A percentile compares a stretch with the other conserved stretches of the same genome.
phyloP scores from a whole-genome alignment of 2,797 vertebrate genomes.

The Pseudochromis fuscus region DNA sequence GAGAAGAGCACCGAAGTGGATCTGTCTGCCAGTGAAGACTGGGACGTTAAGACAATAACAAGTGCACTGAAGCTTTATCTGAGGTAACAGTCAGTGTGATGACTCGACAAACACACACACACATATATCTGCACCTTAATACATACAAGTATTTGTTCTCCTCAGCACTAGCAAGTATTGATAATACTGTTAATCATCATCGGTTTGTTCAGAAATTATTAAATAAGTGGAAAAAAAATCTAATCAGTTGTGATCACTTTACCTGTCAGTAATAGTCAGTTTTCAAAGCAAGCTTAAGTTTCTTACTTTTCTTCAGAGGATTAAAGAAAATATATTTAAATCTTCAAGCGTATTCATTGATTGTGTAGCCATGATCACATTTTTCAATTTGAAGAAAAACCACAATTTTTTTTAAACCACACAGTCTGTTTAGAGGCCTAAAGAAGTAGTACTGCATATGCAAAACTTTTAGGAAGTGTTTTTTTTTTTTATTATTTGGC shows the following conservation, averaged over 20 bases:
- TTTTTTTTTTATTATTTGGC: background rate
- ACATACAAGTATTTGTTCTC: background rate
- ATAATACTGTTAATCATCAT: background rate
- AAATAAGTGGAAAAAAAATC: too few relatives aligned
- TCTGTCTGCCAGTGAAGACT: constrained; percentile 89
- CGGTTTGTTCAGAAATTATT: too few relatives aligned
- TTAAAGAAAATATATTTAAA: too few relatives aligned
- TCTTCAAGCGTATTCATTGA: too few relatives aligned
- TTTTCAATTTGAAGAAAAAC: background rate
- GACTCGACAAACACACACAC: background rate
- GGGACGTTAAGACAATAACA: constrained; percentile 98
- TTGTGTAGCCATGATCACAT: background rate
- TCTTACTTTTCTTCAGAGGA: too few relatives aligned
- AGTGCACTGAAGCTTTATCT: constrained; percentile 96
- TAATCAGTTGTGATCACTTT: background rate
- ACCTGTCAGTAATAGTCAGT: background rate
- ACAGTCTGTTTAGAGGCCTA: background rate
- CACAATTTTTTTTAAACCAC: background rate
- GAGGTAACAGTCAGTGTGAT: constrained; percentile 82
- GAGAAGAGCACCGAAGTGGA: constrained; percentile 92
- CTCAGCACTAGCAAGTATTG: background rate
- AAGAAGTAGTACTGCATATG: background rate
- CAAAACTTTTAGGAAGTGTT: background rate
- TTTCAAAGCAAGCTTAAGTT: too few relatives aligned
- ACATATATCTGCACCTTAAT: background rate